Percentiles rank a stretch among this genome's conserved stretches.
Conservation (phyloP, 1,140 invertebrate genomes). For the Dendroctonus ponderosae region DNA sequence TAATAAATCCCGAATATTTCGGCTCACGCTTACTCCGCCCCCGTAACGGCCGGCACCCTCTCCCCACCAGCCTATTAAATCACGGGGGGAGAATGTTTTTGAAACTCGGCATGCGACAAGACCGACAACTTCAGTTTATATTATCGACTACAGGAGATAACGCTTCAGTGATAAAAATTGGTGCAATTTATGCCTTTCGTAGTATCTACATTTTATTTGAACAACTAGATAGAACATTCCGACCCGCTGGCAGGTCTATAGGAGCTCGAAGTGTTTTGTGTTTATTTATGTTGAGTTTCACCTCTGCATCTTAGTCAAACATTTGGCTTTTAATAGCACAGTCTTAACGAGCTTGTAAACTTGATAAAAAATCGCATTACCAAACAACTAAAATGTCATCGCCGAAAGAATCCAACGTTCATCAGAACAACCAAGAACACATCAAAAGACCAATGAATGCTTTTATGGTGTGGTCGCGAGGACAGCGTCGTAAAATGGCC, state of each 20-base stretch:
- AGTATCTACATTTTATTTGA: neutral
- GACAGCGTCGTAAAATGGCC: constrained; percentile 91
- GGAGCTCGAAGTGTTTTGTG: too few relatives aligned
- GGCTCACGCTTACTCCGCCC: constrained; percentile 23
- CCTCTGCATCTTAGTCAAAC: too few relatives aligned
- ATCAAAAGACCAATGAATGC: constrained; percentile 92
- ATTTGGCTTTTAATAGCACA: too few relatives aligned
- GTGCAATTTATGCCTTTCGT: constrained; percentile 27
- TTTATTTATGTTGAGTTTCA: too few relatives aligned
- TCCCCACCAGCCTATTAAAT: neutral
- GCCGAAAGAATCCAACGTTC: constrained; percentile 42
- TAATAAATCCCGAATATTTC: constrained; percentile 29
- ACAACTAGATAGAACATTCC: too few relatives aligned
- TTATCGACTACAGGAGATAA: constrained; percentile 27
- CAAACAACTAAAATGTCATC: constrained; percentile 43
- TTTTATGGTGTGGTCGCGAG: constrained; percentile 91
- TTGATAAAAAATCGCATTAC: too few relatives aligned
- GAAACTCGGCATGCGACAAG: constrained; percentile 18
- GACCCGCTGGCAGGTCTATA: too few relatives aligned
- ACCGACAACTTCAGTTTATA: constrained; percentile 18
- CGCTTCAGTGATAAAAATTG: constrained; percentile 24
- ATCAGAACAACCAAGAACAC: constrained; percentile 59
- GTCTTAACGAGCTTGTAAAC: too few relatives aligned
- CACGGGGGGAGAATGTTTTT: constrained; percentile 22
- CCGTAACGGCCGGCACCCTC: constrained; percentile 8